Evolutionary conservation across 2,888 invertebrate genomes (phyloP).

Genomic region (Drosophila mayaguana): DNA sequence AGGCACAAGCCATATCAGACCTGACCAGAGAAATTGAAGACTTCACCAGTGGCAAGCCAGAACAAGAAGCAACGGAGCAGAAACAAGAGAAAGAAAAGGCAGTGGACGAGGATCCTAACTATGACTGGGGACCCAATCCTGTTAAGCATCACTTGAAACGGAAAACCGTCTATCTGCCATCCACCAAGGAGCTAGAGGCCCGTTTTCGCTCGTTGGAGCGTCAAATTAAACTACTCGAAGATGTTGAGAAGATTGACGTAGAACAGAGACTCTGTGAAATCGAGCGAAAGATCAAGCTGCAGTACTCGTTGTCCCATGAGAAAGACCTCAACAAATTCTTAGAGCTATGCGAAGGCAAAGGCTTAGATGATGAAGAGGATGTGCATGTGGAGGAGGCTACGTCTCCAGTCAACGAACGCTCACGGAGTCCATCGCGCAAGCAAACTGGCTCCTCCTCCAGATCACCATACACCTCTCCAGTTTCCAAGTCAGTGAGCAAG

Average conservation of each 20-base stretch:
- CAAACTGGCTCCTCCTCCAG: constrained; percentile 21
- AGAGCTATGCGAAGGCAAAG: constrained; percentile 81
- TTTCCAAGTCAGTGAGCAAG: constrained; percentile 47
- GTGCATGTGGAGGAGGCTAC: constrained; percentile 29
- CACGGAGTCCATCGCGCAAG: constrained; percentile 66
- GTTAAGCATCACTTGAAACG: constrained; percentile 81
- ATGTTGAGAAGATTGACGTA: constrained; percentile 82
- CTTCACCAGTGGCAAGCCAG: constrained; percentile 61
- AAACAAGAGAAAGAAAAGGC: constrained; percentile 14
- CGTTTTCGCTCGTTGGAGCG: constrained; percentile 82
- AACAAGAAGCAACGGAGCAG: constrained; percentile 14
- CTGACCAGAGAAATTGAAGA: constrained; percentile 77
- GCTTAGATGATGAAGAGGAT: constrained; percentile 70
- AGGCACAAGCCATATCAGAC: constrained; percentile 72
- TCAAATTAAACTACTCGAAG: constrained; percentile 80
- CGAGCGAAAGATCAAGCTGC: constrained; percentile 81
- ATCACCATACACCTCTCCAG: constrained; percentile 66
- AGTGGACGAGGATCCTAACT: constrained; percentile 41
- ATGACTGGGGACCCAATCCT: constrained; percentile 82
- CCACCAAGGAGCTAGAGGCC: constrained; percentile 82
- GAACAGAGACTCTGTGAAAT: constrained; percentile 80
- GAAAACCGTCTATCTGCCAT: constrained; percentile 79
- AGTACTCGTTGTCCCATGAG: constrained; percentile 82
- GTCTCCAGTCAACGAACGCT: constrained; percentile 36
- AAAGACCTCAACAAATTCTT: constrained; percentile 79